Conservation (phyloP, 1,140 invertebrate species). For the Eriosoma lanigerum region DNA sequence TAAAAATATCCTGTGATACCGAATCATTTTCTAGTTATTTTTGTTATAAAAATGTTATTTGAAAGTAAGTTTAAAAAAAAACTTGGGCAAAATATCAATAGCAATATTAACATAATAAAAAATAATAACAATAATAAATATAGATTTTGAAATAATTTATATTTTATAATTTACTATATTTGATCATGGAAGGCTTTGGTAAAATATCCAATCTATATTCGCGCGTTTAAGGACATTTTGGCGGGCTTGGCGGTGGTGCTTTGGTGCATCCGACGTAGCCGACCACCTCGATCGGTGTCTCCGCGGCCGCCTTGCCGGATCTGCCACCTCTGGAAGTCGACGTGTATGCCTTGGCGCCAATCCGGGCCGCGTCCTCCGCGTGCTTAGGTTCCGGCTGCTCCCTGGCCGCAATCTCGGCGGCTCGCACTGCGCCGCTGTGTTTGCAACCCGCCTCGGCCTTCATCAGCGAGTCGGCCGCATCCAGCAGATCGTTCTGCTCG, state of each 20-base stretch:
- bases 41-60: too few relatives aligned
- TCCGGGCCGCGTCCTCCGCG: conserved; percentile 48
- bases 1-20: too few relatives aligned
- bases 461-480: conserved; percentile 9
- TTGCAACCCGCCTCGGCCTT: conserved; percentile 47
- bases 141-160: too few relatives aligned
- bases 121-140: too few relatives aligned
- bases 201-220: too few relatives aligned
- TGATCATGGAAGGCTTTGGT: too few relatives aligned
- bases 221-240: background rate
- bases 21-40: too few relatives aligned
- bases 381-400: conserved; percentile 32
- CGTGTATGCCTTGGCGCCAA: conserved; percentile 33
- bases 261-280: conserved; percentile 48
- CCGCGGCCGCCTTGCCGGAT: background rate
- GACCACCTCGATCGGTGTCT: conserved; percentile 47
- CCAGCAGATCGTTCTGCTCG: conserved; percentile 3
- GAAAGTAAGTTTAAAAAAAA: too few relatives aligned
- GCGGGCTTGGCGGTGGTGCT: background rate
- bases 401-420: conserved; percentile 35
- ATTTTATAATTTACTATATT: too few relatives aligned
- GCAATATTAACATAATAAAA: too few relatives aligned
- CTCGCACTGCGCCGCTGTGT: conserved; percentile 30
- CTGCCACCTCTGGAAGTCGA: background rate
- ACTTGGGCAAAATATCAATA: too few relatives aligned